A percentile compares a stretch with the other conserved stretches of the same genome.
These are phyloP conservation scores for Marcusenius ussheri DNA, from an alignment of 2,113 vertebrate species.

Conservation along the genomic window DNA sequence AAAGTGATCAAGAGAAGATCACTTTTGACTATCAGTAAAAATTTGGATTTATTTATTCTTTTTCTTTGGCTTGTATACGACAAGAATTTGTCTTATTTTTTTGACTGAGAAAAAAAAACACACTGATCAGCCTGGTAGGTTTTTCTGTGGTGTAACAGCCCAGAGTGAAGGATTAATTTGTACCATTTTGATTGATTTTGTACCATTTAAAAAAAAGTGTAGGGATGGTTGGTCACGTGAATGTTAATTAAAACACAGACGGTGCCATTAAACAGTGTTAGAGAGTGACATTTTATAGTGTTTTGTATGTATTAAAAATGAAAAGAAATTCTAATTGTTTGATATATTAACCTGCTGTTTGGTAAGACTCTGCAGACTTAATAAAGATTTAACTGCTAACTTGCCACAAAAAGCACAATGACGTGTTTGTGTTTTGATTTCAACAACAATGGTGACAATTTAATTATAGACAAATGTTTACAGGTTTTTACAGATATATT, in stretches of 20 bases:
- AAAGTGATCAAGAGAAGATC: neutral
- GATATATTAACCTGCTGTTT: slow-evolving; percentile 53
- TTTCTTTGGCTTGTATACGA: slow-evolving; percentile 39
- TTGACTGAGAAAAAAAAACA: slow-evolving; percentile 4
- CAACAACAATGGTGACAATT: neutral
- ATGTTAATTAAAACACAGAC: slow-evolving; percentile 10
- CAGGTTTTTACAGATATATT: neutral
- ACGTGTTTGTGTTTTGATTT: slow-evolving; percentile 1
- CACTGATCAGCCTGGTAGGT: slow-evolving; percentile 2
- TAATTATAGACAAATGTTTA: neutral
- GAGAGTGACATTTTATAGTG: slow-evolving; percentile 60
- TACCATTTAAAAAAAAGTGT: neutral
- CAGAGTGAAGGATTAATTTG: neutral
- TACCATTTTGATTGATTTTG: neutral
- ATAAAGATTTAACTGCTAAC: slow-evolving; percentile 57
- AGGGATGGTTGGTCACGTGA: neutral
- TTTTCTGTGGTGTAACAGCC: slow-evolving; percentile 1
- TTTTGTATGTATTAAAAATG: slow-evolving; percentile 56
- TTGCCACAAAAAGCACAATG: slow-evolving; percentile 24
- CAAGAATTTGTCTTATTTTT: slow-evolving; percentile 44
- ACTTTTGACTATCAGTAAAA: slow-evolving; percentile 21
- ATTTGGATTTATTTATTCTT: slow-evolving; percentile 50
- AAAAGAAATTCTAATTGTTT: slow-evolving; percentile 45
- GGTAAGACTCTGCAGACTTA: slow-evolving; percentile 56
- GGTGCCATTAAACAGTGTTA: slow-evolving; percentile 38